A percentile compares a stretch with the other conserved stretches of the same genome.
These are phyloP conservation scores for Lasaia peninsularis DNA, from an alignment of 1,140 invertebrate species.

Conservation along the genomic window DNA sequence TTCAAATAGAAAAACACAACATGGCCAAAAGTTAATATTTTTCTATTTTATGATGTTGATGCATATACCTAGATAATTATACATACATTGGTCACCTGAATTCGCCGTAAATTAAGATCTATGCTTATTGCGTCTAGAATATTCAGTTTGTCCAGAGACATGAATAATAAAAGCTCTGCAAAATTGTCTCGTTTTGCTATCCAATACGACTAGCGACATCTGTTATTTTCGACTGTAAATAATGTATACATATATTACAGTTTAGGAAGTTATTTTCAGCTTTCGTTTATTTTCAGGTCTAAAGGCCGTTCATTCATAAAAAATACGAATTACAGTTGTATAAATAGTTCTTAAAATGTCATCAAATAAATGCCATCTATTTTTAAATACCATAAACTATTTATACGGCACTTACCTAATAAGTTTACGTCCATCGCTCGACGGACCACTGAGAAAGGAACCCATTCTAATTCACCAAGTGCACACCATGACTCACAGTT, in stretches of 20 bases:
- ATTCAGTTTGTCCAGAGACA: background rate
- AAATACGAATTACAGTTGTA: background rate
- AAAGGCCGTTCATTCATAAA: too few species aligned
- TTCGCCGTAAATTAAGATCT: background rate
- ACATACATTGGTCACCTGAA: too few species aligned
- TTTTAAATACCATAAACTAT: background rate
- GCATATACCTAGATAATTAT: too few species aligned
- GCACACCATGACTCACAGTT: slow-evolving; percentile 93
- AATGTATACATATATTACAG: too few species aligned
- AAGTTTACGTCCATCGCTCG: slow-evolving; percentile 88
- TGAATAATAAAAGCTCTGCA: background rate
- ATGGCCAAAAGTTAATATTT: too few species aligned
- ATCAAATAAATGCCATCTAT: slow-evolving; percentile 30
- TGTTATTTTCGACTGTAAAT: too few species aligned
- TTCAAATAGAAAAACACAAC: too few species aligned
- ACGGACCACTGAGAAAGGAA: slow-evolving; percentile 85
- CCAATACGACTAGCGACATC: too few species aligned
- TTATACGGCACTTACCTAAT: slow-evolving; percentile 73
- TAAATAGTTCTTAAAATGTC: background rate
- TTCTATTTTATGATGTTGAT: too few species aligned
- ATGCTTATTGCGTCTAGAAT: background rate
- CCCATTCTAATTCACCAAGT: slow-evolving; percentile 93
- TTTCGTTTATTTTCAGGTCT: background rate
- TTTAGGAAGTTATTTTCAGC: background rate
- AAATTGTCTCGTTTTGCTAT: background rate